These are phyloP conservation scores for Zoanthus sansibaricus DNA, from an alignment of 92 coral and sea anemone species.

Conservation along the genomic window DNA sequence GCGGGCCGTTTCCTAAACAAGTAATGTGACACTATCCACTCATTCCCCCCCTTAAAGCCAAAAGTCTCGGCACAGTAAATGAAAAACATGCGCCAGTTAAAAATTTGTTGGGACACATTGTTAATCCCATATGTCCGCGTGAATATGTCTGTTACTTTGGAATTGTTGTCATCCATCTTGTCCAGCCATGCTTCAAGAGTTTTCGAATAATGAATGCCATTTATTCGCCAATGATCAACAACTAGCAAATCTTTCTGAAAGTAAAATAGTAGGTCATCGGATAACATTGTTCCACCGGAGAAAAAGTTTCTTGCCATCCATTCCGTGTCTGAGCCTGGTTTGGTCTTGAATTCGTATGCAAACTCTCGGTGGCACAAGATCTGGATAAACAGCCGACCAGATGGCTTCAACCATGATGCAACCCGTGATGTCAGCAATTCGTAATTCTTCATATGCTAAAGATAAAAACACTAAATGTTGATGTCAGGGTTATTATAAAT, in stretches of 20 bases:
- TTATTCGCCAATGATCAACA: conserved; percentile 81
- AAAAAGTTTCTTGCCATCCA: conserved; percentile 93
- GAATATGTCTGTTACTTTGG: conserved; percentile 66
- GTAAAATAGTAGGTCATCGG: conserved; percentile 79
- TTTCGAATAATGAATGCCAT: conserved; percentile 77
- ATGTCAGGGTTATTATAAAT: background rate
- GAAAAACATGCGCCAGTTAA: conserved; percentile 93
- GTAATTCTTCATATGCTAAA: conserved; percentile 91
- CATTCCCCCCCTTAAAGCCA: conserved; percentile 81
- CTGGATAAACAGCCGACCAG: conserved; percentile 78
- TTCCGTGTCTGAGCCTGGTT: conserved; percentile 85
- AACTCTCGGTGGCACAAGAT: conserved; percentile 87
- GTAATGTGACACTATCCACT: conserved; percentile 84
- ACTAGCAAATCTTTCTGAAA: conserved; percentile 80
- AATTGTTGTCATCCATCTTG: conserved; percentile 68
- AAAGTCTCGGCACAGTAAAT: conserved; percentile 85
- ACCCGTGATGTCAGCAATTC: conserved; percentile 79
- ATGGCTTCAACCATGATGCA: conserved; percentile 84
- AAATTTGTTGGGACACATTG: conserved; percentile 69
- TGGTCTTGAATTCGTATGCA: conserved; percentile 79
- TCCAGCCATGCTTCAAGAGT: conserved; percentile 88
- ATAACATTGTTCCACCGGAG: conserved; percentile 90
- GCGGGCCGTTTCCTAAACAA: conserved; percentile 66
- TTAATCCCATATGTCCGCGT: conserved; percentile 66
- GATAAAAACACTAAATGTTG: background rate